Evolutionary conservation across 2,888 invertebrate species (phyloP).

Genomic region (Elegia similella): DNA sequence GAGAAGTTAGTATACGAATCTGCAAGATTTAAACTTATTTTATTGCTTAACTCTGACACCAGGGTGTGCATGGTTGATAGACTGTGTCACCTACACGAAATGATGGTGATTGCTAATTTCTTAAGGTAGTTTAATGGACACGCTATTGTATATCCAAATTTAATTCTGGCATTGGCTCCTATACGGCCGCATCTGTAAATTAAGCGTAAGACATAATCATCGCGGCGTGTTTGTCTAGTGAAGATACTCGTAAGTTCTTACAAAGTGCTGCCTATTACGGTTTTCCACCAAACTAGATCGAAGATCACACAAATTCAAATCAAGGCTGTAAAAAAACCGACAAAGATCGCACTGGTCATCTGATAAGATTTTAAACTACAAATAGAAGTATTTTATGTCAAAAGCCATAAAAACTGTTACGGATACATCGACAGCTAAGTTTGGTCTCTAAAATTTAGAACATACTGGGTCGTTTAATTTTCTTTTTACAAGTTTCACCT

Average conservation of each 20-base stretch:
- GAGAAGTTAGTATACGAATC: too few species aligned
- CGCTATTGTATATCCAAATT: too few species aligned
- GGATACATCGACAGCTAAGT: not conserved
- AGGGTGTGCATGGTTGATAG: too few species aligned
- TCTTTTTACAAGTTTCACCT: too few species aligned
- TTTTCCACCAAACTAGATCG: slow-evolving; percentile 70
- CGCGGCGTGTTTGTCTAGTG: not conserved
- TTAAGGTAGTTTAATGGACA: too few species aligned
- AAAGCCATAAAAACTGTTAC: slow-evolving; percentile 6
- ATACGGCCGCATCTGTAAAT: not conserved
- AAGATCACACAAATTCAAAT: slow-evolving; percentile 67
- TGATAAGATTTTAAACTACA: slow-evolving; percentile 3
- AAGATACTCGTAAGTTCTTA: not conserved
- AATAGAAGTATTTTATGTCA: slow-evolving; percentile 6
- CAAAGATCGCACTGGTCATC: slow-evolving; percentile 22
- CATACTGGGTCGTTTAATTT: slow-evolving; percentile 21
- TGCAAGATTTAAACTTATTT: too few species aligned
- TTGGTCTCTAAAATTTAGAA: not conserved
- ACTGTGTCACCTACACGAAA: too few species aligned
- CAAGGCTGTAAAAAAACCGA: slow-evolving; percentile 46
- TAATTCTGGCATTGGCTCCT: not conserved
- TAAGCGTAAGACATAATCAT: not conserved
- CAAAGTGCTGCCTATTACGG: slow-evolving; percentile 23
- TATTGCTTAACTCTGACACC: too few species aligned
- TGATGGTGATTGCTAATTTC: too few species aligned